Conservation (phyloP, 2,888 invertebrate species). For the Luffia ferchaultella region DNA sequence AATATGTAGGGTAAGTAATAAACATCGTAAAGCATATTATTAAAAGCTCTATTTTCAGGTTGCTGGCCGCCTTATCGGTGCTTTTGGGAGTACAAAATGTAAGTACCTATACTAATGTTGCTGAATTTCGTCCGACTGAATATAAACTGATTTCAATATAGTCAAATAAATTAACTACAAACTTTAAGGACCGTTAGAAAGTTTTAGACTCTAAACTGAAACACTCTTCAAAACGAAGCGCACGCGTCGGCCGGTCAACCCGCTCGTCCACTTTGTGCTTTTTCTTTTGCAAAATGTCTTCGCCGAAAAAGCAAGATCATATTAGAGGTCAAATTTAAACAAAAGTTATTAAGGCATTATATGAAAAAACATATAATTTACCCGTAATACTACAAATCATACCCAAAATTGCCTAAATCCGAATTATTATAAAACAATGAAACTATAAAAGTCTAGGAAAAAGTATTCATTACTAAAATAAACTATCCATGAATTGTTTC, state of each 20-base stretch:
- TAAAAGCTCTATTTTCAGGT: no score
- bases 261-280: constrained; percentile 38
- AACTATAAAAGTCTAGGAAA: no score
- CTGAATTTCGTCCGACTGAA: constrained; percentile 10
- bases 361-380: no score
- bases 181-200: no score
- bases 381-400: no score
- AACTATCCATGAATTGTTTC: no score
- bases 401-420: no score
- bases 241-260: constrained; percentile 25
- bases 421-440: no score
- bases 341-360: constrained; percentile 10
- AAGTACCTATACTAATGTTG: constrained; percentile 24
- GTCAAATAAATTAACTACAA: not conserved
- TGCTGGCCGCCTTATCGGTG: constrained; percentile 46
- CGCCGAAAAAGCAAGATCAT: not conserved
- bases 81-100: constrained; percentile 42
- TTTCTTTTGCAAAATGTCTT: constrained; percentile 39
- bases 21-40: no score
- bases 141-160: not conserved
- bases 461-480: no score
- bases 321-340: constrained; percentile 9
- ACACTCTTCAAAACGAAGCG: not conserved
- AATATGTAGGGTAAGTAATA: no score
- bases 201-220: constrained; percentile 15